Base-by-base conservation (phyloP, 2,888 invertebrate species). In the Serrognathus titanus region DNA sequence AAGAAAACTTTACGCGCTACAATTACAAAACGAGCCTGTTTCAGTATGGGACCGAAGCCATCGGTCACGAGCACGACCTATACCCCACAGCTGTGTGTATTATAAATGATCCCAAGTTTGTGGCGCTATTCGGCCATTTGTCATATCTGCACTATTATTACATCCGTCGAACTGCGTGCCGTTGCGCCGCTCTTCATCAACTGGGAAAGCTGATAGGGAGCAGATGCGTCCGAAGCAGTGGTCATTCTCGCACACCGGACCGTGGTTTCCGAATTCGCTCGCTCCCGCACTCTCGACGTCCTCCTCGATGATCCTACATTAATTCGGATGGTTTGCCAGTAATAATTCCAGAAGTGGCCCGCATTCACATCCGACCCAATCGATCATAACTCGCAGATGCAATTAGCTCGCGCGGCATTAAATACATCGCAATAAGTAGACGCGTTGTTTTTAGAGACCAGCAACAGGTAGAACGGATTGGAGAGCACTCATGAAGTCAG, bases 71-170 rank as follows among this genome's bases (percentile, higher is more conserved):
- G 65, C 66, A 66, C 69, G 71, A 72, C 72, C 70, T 70, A 67
- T 66, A 69, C 65, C 67, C 69, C 66, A 66, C 77, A 77, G 75
- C 77, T 76, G 77, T 76, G 78, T 76, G 71, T 76, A 72, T 78
- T 77, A 78, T 78, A 78, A 78, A 78, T 77, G 78, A 76, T 76
- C 73, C 71, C 70, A 75, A 76, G 73, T 77, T 77, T 75, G 77
- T 71, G 75, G 76, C 75, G 75, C 75, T 75, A 75, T 72, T 74
- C 72, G 69, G 71, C 77, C 74, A 77, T 78, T 78, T 78, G 77
- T 78, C 77, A 78, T 75, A 76, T 76, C 74, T 75, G 71, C 75
- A 74, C 73, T 75, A 75, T 75, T 76, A 77, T 75, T 76, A 75
- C 74, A 73, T 74, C 72, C 73, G 69, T 69, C 66, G 69, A 66